Conservation (phyloP, 2,797 vertebrate species). For the Sebastes trivittatus region DNA sequence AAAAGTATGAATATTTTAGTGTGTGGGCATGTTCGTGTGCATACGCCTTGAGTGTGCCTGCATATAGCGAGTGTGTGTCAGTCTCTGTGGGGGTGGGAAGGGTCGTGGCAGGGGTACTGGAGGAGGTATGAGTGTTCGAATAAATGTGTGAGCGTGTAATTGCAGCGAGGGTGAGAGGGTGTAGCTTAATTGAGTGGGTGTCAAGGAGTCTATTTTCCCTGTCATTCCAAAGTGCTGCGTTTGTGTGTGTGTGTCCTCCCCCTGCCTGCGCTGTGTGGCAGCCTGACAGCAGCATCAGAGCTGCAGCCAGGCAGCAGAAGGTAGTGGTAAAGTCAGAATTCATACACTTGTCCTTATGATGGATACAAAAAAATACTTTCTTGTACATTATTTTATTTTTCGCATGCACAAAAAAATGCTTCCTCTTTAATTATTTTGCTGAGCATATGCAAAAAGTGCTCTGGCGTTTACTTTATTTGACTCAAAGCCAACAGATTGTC, state of each 20-base stretch:
- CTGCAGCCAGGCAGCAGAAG: slow-evolving; percentile 1
- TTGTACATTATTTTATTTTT: not conserved
- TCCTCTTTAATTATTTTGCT: not conserved
- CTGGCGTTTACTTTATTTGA: not conserved
- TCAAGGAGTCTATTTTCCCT: slow-evolving; percentile 17
- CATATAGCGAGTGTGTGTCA: slow-evolving; percentile 21
- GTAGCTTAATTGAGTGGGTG: slow-evolving; percentile 13
- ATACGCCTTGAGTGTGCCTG: not conserved
- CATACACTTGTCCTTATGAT: not conserved
- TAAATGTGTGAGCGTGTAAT: not conserved
- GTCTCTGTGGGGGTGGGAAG: slow-evolving; percentile 24
- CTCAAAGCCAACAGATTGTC: not conserved
- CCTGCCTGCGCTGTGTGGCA: not conserved
- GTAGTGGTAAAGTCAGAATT: not conserved
- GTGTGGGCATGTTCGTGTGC: slow-evolving; percentile 32
- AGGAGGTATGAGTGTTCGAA: not conserved
- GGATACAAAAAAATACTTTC: not conserved
- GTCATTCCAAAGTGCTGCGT: slow-evolving; percentile 20
- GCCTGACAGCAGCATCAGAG: slow-evolving; percentile 15
- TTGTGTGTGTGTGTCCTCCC: not conserved
- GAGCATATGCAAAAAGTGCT: not conserved
- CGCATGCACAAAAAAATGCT: not conserved
- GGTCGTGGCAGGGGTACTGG: not conserved
- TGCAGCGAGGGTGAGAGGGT: not conserved
- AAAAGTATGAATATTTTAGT: slow-evolving; percentile 40